A percentile compares a stretch with the other conserved stretches of the same genome.
Conservation (phyloP, 1,140 invertebrate species). For the Cryptotermes secundus region DNA sequence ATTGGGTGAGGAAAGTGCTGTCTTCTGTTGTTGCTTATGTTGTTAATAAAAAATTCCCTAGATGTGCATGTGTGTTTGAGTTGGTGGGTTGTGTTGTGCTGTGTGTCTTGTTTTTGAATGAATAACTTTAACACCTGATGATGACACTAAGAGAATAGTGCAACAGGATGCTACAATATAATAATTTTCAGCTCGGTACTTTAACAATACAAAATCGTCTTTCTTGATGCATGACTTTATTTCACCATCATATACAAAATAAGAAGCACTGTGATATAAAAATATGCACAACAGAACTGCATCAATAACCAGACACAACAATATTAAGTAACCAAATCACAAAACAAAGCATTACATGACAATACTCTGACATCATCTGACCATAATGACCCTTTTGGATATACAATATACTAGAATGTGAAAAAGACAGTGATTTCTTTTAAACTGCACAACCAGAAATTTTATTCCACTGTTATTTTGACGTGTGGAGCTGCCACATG, state of each 20-base stretch:
- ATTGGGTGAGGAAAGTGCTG: too few species aligned
- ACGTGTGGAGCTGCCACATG: slow-evolving; percentile 3
- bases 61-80: too few species aligned
- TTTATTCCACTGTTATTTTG: neutral
- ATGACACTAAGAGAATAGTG: too few species aligned
- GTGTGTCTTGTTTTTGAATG: too few species aligned
- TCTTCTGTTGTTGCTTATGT: too few species aligned
- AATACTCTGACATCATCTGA: neutral
- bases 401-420: slow-evolving; percentile 20
- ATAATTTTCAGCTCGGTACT: slow-evolving; percentile 20
- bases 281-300: neutral
- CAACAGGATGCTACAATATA: too few species aligned
- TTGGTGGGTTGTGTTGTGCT: too few species aligned
- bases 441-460: too few species aligned
- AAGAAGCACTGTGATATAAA: neutral
- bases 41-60: too few species aligned
- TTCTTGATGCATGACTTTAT: slow-evolving; percentile 21
- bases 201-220: slow-evolving; percentile 1
- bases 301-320: slow-evolving; percentile 25
- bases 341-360: slow-evolving; percentile 26
- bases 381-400: slow-evolving; percentile 28
- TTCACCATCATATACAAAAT: neutral
- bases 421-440: too few species aligned
- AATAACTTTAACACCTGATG: too few species aligned
- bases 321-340: slow-evolving; percentile 26